These are phyloP conservation scores for Aleiodes testaceus DNA, from an alignment of 2,888 invertebrate species.

Conservation along the genomic window DNA sequence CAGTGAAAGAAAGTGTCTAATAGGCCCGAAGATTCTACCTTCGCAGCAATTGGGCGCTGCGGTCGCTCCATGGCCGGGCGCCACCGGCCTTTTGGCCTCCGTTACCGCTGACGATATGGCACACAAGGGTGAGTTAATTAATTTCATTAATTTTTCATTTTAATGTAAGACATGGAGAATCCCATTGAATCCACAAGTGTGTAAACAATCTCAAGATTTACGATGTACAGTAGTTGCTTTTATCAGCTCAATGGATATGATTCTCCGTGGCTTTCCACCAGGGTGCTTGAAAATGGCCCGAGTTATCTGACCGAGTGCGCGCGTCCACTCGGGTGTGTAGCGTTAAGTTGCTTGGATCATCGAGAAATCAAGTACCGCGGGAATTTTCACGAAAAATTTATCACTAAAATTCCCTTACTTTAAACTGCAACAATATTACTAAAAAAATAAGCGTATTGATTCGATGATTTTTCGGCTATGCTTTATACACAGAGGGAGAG, in stretches of 20 bases:
- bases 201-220: constrained; percentile 50
- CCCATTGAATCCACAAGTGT: constrained; percentile 59
- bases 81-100: constrained; percentile 75
- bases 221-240: constrained; percentile 37
- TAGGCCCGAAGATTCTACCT: constrained; percentile 80
- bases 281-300: constrained; percentile 64
- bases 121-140: constrained; percentile 84
- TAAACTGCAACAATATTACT: constrained; percentile 18
- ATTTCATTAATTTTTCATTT: background rate
- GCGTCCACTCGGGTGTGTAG: constrained; percentile 67
- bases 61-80: constrained; percentile 88
- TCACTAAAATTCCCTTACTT: too few species aligned
- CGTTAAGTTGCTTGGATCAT: constrained; percentile 69
- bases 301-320: constrained; percentile 68
- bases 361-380: constrained; percentile 61
- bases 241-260: constrained; percentile 53
- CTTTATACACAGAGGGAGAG: constrained; percentile 33
- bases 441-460: constrained; percentile 36
- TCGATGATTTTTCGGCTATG: constrained; percentile 39
- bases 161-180: background rate
- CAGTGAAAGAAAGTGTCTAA: constrained; percentile 67
- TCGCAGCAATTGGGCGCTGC: constrained; percentile 86
- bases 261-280: constrained; percentile 52
- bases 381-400: constrained; percentile 40
- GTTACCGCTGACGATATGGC: constrained; percentile 88